Conservation (phyloP, 2,888 invertebrate species). For the Taenaris catops region DNA sequence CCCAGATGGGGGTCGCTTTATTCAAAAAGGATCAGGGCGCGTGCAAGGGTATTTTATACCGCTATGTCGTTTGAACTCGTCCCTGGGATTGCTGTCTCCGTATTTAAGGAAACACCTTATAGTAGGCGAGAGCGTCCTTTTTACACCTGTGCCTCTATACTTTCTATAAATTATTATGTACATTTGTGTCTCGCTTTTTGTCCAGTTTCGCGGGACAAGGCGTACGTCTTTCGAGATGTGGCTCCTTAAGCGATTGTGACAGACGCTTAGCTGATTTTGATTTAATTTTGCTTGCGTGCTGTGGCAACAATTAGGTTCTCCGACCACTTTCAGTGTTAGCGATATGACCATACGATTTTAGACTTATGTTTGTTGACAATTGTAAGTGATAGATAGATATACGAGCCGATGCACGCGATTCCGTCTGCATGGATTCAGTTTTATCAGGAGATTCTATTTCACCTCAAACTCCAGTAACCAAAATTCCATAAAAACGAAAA, state of each 20-base stretch:
- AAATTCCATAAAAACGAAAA: too few relatives aligned
- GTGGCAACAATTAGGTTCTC: slow-evolving; percentile 13
- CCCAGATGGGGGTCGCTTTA: slow-evolving; percentile 34
- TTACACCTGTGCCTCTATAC: slow-evolving; percentile 19
- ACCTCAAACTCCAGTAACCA: too few relatives aligned
- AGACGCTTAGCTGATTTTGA: slow-evolving; percentile 30
- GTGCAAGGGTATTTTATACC: too few relatives aligned
- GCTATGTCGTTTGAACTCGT: too few relatives aligned
- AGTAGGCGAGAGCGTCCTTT: slow-evolving; percentile 22
- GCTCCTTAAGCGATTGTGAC: slow-evolving; percentile 30
- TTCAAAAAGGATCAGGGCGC: too few relatives aligned
- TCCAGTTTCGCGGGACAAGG: slow-evolving; percentile 27
- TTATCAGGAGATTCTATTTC: too few relatives aligned
- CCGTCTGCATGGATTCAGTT: too few relatives aligned
- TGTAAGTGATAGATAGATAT: too few relatives aligned
- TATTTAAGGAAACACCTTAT: too few relatives aligned
- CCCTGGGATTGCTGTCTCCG: too few relatives aligned
- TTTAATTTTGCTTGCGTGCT: slow-evolving; percentile 27
- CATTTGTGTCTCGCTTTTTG: slow-evolving; percentile 30
- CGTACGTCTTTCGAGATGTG: slow-evolving; percentile 27
- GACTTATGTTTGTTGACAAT: too few relatives aligned
- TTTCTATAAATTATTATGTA: slow-evolving; percentile 32
- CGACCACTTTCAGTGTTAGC: slow-evolving; percentile 2
- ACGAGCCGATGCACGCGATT: too few relatives aligned
- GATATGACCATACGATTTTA: slow-evolving; percentile 6